Base-by-base conservation (phyloP, 2,888 invertebrate species). In the Eupeodes latifasciatus region DNA sequence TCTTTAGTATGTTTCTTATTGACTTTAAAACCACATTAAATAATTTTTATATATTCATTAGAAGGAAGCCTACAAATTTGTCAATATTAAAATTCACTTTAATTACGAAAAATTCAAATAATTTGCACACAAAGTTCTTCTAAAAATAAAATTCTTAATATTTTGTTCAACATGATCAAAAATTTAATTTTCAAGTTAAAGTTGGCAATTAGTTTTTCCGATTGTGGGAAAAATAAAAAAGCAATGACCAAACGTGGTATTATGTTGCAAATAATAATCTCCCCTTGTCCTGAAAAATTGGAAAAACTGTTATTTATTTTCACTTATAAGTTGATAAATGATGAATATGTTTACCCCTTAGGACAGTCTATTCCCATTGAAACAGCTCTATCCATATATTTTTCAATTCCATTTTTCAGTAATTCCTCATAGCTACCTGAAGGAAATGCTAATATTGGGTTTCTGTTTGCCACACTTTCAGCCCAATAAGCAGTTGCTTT, bases 361-460 rank as follows among this genome's bases (percentile, higher is more conserved):
- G 53, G 69, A 19, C 69, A 69, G 16, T 69, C 69, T 2, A 69
- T 40, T 69, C 69, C 69, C 69, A 69, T 69, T 1, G 6, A 0
- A 19, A 69, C 40, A 16, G 53, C 69, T 16, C 1, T 2, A 36
- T 55, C 12, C 27, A 12, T 49, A 36, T 16, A 36, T 34, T 10
- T 7, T 0, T 53, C 16, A 9, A 9, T 4, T 12, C 53, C 69
- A 5, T 69, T 69, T 19, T 16, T 34, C 53, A 69, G 40, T 4
- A 69, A 19, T 0, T 69, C 1, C 0, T 40, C 69, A 69, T 53
- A 69, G 14, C 19, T 69, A 0, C n/a, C 36, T 11, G 53, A 53
- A 55, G 27, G 53, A 53, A 11, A 69, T 34, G 53, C 69, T 19
- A 53, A 14, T 2, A 67, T n/a, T n/a, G 49, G n/a, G 92, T 90